Conservation (phyloP, 2,797 vertebrate species). For the Amazona finschi region DNA sequence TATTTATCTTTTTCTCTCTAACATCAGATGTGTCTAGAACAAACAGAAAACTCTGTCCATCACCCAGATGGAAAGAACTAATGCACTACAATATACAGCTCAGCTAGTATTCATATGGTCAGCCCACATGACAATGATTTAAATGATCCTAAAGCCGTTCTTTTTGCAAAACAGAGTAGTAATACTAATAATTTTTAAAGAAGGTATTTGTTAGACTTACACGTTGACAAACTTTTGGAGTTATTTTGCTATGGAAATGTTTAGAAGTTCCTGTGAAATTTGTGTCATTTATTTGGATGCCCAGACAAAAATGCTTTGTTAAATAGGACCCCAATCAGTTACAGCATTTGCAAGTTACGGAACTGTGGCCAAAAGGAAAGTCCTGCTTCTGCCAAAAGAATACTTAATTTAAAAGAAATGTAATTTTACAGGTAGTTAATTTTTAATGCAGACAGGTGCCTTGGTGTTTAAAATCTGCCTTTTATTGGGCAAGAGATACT, state of each 20-base stretch:
- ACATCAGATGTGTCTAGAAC: neutral
- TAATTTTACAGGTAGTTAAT: constrained; percentile 38
- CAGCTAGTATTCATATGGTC: neutral
- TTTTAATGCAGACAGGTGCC: constrained; percentile 25
- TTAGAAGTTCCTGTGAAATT: neutral
- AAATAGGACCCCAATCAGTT: neutral
- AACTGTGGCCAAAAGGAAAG: neutral
- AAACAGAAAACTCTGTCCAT: neutral
- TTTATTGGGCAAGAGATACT: constrained; percentile 34
- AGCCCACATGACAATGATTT: neutral
- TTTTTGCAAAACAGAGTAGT: neutral
- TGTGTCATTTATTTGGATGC: neutral
- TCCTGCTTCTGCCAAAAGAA: neutral
- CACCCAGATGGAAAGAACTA: neutral
- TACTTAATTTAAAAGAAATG: neutral
- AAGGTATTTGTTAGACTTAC: neutral
- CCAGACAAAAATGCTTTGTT: constrained; percentile 18
- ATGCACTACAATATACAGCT: neutral
- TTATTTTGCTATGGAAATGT: neutral
- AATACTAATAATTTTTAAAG: neutral
- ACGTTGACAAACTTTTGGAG: neutral
- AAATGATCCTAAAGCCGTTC: neutral
- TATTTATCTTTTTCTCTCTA: neutral
- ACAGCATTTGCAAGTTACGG: neutral
- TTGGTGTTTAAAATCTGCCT: constrained; percentile 4